Conservation (phyloP, 1,140 invertebrate species). For the Acyrthosiphon pisum region DNA sequence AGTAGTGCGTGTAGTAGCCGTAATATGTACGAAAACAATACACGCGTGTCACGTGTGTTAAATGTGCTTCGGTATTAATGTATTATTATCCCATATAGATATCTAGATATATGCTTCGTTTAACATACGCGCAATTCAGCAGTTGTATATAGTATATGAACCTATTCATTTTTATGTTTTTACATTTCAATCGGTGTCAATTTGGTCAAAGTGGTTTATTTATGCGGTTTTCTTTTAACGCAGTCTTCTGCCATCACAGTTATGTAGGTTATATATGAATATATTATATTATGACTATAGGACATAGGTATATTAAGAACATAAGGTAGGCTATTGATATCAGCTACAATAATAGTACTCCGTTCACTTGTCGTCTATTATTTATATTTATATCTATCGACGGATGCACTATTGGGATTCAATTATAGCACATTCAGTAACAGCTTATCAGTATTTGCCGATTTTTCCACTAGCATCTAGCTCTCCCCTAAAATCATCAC, state of each 20-base stretch:
- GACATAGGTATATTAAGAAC: neutral
- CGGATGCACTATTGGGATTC: neutral
- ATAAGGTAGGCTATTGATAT: neutral
- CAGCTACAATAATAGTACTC: neutral
- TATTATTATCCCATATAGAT: neutral
- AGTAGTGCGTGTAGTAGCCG: no score
- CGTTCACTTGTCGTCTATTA: neutral
- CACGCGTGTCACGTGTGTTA: neutral
- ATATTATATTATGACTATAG: neutral
- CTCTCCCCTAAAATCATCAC: neutral
- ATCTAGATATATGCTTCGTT: neutral
- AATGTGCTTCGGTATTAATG: neutral
- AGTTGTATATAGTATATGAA: no score
- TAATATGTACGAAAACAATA: neutral
- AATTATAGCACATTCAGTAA: neutral
- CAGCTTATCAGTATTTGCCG: neutral
- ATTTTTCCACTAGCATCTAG: neutral
- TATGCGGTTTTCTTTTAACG: neutral
- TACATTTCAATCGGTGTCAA: neutral
- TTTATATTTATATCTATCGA: neutral
- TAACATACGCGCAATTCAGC: neutral
- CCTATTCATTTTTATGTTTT: neutral
- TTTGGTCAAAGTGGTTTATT: neutral
- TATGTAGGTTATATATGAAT: no score
- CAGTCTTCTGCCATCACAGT: neutral